These are phyloP conservation scores for Muscicapa adusta DNA, from an alignment of 2,113 vertebrate genomes.

Conservation along the genomic window DNA sequence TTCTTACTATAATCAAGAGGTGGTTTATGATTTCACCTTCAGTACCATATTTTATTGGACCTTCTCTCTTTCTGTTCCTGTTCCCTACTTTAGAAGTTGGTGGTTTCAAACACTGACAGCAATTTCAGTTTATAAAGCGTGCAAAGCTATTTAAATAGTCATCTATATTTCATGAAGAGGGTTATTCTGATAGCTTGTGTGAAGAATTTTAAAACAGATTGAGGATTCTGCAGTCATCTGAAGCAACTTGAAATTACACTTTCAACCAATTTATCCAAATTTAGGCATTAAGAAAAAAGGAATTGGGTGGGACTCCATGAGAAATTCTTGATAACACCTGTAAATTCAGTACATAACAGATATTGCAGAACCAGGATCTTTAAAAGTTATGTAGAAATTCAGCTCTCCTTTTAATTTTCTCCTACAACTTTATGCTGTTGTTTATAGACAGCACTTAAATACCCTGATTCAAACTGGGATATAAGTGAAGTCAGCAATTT, in stretches of 20 bases:
- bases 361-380: not conserved
- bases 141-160: not conserved
- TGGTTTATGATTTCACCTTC: not conserved
- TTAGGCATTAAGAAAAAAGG: not conserved
- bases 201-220: slow-evolving; percentile 14
- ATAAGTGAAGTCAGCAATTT: not conserved
- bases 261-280: not conserved
- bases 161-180: not conserved
- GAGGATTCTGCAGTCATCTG: not conserved
- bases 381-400: not conserved
- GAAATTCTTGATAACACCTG: not conserved
- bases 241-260: not conserved
- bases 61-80: slow-evolving; percentile 73
- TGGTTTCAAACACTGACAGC: slow-evolving; percentile 14
- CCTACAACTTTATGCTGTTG: not conserved
- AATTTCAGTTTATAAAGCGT: not conserved
- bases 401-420: not conserved
- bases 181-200: slow-evolving; percentile 22
- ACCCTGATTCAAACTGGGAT: not conserved
- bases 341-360: not conserved
- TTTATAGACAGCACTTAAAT: not conserved
- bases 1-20: not conserved
- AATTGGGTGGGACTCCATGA: not conserved
- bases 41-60: slow-evolving; percentile 26
- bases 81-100: not conserved